Evolutionary conservation across 2,797 vertebrate species (phyloP).

Genomic region (Enteromius radiatus): DNA sequence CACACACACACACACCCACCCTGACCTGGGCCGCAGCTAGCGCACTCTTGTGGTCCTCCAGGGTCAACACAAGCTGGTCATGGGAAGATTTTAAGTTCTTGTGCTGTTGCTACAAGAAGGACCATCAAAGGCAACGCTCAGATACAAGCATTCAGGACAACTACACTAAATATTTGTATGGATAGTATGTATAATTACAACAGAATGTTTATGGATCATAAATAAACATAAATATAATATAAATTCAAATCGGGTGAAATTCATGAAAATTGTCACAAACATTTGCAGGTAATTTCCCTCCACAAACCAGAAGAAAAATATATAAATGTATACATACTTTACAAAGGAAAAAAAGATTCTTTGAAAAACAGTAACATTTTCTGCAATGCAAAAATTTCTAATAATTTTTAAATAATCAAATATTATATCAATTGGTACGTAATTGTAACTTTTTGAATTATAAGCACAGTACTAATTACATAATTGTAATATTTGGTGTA

Average conservation of each 20-base stretch:
- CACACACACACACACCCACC: slow-evolving; percentile 29
- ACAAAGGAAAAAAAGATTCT: too few species aligned
- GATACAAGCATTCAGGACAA: slow-evolving; percentile 14
- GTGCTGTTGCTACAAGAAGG: slow-evolving; percentile 87
- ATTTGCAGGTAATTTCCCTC: not conserved
- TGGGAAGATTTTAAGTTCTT: slow-evolving; percentile 90
- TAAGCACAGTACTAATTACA: not conserved
- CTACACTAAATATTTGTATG: not conserved
- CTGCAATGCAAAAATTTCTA: not conserved
- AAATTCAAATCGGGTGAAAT: not conserved
- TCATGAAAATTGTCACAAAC: not conserved
- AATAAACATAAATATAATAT: not conserved
- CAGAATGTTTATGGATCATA: not conserved
- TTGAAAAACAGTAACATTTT: too few species aligned
- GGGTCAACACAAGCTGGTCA: slow-evolving; percentile 88
- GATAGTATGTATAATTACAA: not conserved
- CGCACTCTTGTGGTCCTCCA: slow-evolving; percentile 98
- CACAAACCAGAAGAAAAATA: not conserved
- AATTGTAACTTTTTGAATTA: not conserved
- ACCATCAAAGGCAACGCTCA: slow-evolving; percentile 38
- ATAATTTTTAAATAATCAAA: not conserved
- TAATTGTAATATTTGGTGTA: not conserved
- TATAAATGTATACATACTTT: too few species aligned
- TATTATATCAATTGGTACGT: not conserved
- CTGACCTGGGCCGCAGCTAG: slow-evolving; percentile 95